Conservation (phyloP, 2,113 vertebrate genomes). For the Xiphophorus hellerii region DNA sequence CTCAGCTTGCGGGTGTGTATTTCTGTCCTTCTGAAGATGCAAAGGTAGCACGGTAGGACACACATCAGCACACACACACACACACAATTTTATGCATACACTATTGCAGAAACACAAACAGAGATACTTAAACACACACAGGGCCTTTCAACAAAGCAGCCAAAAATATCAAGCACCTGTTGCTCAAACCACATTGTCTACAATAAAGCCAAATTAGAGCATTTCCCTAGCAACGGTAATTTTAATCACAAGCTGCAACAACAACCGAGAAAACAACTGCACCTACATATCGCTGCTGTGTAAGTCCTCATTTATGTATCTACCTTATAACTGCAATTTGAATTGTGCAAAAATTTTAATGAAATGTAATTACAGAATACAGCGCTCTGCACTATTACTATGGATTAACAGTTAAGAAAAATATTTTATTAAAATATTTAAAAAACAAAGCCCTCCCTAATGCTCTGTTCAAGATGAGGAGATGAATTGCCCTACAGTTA, state of each 20-base stretch:
- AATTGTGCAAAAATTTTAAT: not conserved
- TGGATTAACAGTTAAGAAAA: slow-evolving; percentile 8
- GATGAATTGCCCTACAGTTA: not conserved
- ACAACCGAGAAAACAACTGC: slow-evolving; percentile 64
- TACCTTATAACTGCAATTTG: not conserved
- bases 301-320: slow-evolving; percentile 19
- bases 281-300: slow-evolving; percentile 44
- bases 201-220: slow-evolving; percentile 79
- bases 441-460: not conserved
- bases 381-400: not conserved
- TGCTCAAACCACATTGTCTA: slow-evolving; percentile 79
- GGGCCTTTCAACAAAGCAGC: slow-evolving; percentile 60
- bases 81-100: slow-evolving; percentile 35
- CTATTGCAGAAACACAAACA: slow-evolving; percentile 5
- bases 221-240: slow-evolving; percentile 74
- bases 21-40: slow-evolving; percentile 74
- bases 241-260: slow-evolving; percentile 68
- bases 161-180: slow-evolving; percentile 82
- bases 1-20: slow-evolving; percentile 72
- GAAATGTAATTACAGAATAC: not conserved
- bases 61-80: slow-evolving; percentile 60
- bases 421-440: slow-evolving; percentile 25
- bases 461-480: not conserved
- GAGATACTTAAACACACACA: slow-evolving; percentile 50
- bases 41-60: slow-evolving; percentile 73